Base-by-base conservation (phyloP, 2,797 vertebrate species). In the Characodon lateralis region DNA sequence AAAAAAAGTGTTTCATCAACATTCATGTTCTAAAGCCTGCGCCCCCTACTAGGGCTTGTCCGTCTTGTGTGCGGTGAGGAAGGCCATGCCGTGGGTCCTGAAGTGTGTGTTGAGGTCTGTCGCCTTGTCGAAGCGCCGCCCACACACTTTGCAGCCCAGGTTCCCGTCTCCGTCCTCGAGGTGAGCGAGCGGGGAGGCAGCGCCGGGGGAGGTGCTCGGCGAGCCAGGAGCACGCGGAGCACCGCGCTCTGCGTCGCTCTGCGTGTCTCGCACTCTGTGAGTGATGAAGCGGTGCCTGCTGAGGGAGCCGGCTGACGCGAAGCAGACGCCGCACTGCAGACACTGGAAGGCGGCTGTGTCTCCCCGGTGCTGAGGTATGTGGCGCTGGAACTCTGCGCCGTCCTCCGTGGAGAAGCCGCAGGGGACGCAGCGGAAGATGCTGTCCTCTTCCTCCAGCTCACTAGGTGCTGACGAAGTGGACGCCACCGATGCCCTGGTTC, bases 31-130 rank as follows among this genome's bases (percentile, higher is more conserved):
- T 81, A 83, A 79, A 80, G 76, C 75, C 28, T 28, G 28, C 69
- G 12, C 39, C 35, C 46, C 78, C 86, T 93, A 96, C 87, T 93
- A 96, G 12, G 95, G 95, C 63, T 96, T 96, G 73, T 96, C 96
- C 0, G 96, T 98, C 93, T 98, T 98, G 91, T 96, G 93, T 65
- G 97, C 96, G 0, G 96, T 96, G 95, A 99, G 97, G 93, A 99
- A 99, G 41, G 98, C 98, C 98, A 99, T 98, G 73, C 98, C 98
- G 0, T 99, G 98, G 20, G 98, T 99, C 87, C 97, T 96, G 95
- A 99, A 98, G 88, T 98, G 97, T 2, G 98, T 99, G 95, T 97
- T 99, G 86, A 98, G 97, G 94, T 97, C 97, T 22, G 97, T 95
- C 66, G 96, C 95, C 53, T 95, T 98, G 93, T 99, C 97, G 10